A percentile compares a stretch with the other conserved stretches of the same genome.
Evolutionary conservation across 1,140 invertebrate species (phyloP).

Genomic region (Pseudomyrmex concolor): DNA sequence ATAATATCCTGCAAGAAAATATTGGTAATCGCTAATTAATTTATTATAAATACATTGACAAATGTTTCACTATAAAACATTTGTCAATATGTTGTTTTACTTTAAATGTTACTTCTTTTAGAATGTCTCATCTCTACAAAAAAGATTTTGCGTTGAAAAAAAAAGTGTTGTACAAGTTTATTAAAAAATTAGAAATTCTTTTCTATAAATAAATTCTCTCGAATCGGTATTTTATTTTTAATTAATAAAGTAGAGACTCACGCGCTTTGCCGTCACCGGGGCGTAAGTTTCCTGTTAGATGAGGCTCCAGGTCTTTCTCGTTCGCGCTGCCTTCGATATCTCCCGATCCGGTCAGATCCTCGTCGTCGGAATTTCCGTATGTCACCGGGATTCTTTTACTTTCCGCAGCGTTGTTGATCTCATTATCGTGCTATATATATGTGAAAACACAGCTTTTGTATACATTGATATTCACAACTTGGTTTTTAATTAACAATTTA

Average conservation of each 20-base stretch:
- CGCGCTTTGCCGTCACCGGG: conserved; percentile 54
- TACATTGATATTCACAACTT: neutral
- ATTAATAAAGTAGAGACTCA: conserved; percentile 49
- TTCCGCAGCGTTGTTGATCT: conserved; percentile 62
- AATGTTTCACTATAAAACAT: neutral
- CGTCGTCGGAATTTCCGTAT: conserved; percentile 75
- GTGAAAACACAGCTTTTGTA: neutral
- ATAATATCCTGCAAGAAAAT: conserved; percentile 76
- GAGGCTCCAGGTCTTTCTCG: neutral
- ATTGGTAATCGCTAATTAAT: neutral
- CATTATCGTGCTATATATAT: conserved; percentile 48
- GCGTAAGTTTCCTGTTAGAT: neutral
- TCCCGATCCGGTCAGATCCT: conserved; percentile 77
- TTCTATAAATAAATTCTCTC: conserved; percentile 4
- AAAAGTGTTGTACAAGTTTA: no score
- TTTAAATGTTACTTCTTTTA: neutral
- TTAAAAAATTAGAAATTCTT: neutral
- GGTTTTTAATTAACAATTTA: neutral
- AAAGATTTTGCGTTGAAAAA: no score
- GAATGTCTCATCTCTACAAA: no score
- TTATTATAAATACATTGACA: neutral
- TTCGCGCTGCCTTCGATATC: conserved; percentile 77
- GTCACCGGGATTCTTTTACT: conserved; percentile 38
- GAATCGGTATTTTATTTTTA: no score
- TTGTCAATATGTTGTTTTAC: no score